Evolutionary conservation across 2,113 vertebrate species (phyloP).

Genomic region (Neolamprologus kungweensis): DNA sequence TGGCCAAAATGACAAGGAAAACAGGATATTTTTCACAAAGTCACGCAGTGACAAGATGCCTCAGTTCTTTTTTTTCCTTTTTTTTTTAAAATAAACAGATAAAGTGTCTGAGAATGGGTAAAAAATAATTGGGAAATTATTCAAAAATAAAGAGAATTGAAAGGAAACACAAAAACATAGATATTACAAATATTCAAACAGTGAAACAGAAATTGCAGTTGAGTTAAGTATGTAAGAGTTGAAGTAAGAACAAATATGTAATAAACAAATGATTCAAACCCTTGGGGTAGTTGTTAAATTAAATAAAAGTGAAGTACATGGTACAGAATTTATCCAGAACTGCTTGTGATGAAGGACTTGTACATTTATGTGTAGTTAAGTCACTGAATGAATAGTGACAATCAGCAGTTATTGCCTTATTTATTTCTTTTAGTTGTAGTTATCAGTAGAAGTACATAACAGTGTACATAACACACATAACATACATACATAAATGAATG

Average conservation of each 20-base stretch:
- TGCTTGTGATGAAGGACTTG: neutral
- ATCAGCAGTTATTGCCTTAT: neutral
- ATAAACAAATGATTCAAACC: neutral
- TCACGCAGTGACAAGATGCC: neutral
- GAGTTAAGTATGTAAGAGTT: neutral
- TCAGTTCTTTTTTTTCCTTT: neutral
- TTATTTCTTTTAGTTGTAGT: neutral
- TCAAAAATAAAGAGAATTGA: neutral
- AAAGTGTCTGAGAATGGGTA: neutral
- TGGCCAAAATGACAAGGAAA: constrained; percentile 1
- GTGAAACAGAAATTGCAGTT: neutral
- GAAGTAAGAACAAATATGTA: neutral
- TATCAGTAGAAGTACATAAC: neutral
- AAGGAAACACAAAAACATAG: neutral
- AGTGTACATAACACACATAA: too few species aligned
- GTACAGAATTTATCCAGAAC: neutral
- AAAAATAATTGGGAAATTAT: neutral
- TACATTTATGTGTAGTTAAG: neutral
- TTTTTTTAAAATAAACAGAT: neutral
- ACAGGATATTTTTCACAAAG: neutral
- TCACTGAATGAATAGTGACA: neutral
- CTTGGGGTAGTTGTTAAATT: neutral
- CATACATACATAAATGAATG: neutral
- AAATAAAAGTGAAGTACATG: neutral
- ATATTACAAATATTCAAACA: neutral